Evolutionary conservation across 2,888 invertebrate genomes (phyloP).

Genomic region (Dexiosoma caninum): DNA sequence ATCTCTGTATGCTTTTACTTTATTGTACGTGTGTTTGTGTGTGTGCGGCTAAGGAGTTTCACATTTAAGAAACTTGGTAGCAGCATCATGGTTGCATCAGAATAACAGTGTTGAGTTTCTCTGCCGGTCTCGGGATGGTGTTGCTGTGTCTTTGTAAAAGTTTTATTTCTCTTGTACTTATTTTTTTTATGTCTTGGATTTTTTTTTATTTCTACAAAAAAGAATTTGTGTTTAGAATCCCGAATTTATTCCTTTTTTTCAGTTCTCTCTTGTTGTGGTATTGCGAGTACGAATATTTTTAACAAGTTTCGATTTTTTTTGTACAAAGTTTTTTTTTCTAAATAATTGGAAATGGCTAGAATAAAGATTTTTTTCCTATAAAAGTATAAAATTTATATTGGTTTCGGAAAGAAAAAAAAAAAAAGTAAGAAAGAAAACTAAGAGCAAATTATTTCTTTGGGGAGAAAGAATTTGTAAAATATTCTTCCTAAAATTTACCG

Average conservation of each 20-base stretch:
- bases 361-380: neutral
- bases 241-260: conserved; percentile 29
- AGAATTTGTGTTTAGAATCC: conserved; percentile 33
- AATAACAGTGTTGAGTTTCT: conserved; percentile 23
- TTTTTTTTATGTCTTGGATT: neutral
- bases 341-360: neutral
- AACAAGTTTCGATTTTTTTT: neutral
- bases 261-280: neutral
- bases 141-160: neutral
- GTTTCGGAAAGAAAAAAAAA: neutral
- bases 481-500: no score
- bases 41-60: neutral
- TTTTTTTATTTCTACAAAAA: neutral
- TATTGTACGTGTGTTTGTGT: neutral
- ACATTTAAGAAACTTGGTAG: neutral
- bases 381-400: neutral
- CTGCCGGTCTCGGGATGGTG: neutral
- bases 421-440: neutral
- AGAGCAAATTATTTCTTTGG: no score
- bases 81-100: neutral
- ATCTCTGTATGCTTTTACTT: neutral
- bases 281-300: conserved; percentile 13
- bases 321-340: neutral
- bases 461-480: no score
- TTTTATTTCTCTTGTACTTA: neutral